Evolutionary conservation across 2,797 vertebrate species (phyloP).

Genomic region (Chelonia mydas): DNA sequence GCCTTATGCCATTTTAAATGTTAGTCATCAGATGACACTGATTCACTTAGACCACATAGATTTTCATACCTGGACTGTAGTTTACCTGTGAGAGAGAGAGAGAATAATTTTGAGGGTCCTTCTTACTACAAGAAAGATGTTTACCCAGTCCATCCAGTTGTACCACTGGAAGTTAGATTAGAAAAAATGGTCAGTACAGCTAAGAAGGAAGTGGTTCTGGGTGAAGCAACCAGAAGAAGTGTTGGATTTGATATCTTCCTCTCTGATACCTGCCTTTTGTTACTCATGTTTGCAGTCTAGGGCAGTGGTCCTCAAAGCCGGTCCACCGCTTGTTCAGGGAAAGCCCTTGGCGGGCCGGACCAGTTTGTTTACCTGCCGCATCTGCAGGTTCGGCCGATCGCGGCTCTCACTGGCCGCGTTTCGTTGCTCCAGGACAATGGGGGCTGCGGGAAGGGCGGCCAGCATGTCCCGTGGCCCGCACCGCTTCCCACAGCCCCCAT

Average conservation of each 20-base stretch:
- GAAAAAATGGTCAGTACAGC: not conserved
- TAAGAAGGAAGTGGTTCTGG: not conserved
- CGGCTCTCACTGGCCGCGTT: too few relatives aligned
- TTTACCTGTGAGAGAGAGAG: not conserved
- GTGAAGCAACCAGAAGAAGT: not conserved
- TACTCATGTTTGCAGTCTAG: not conserved
- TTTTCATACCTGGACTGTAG: not conserved
- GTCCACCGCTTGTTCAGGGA: too few relatives aligned
- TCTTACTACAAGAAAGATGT: not conserved
- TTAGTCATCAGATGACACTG: not conserved
- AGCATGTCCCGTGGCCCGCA: too few relatives aligned
- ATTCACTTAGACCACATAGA: not conserved
- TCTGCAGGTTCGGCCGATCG: too few relatives aligned
- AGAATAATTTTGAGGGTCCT: not conserved
- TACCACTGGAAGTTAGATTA: not conserved
- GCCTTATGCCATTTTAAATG: not conserved
- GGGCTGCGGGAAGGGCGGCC: too few relatives aligned
- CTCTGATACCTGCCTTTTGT: not conserved
- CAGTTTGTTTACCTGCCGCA: too few relatives aligned
- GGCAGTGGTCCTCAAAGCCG: too few relatives aligned
- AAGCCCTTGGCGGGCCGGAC: too few relatives aligned
- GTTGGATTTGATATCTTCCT: not conserved
- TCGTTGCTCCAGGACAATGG: too few relatives aligned
- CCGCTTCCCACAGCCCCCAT: too few relatives aligned
- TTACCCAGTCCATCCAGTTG: not conserved